Conservation (phyloP, 2,797 vertebrate genomes). For the Coranthus polyacanthus region DNA sequence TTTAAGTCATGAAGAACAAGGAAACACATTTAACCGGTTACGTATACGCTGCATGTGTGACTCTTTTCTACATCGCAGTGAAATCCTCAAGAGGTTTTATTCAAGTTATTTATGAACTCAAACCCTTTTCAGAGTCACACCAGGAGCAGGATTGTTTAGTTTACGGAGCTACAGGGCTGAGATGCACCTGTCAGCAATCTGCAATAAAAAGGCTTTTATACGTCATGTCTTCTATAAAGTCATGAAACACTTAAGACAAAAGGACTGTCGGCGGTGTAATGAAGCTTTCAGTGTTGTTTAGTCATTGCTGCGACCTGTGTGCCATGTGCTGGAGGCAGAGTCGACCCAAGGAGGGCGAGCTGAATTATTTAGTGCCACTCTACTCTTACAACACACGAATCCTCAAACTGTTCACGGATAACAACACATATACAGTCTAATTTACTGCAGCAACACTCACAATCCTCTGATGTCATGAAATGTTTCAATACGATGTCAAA, state of each 20-base stretch:
- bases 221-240: background rate
- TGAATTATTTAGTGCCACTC: slow-evolving; percentile 80
- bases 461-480: background rate
- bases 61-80: no score
- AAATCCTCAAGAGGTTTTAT: slow-evolving; percentile 15
- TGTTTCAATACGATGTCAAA: no score
- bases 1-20: slow-evolving; percentile 28
- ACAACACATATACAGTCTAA: background rate
- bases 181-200: slow-evolving; percentile 14
- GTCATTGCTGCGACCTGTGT: slow-evolving; percentile 27
- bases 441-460: background rate
- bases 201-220: slow-evolving; percentile 27
- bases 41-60: background rate
- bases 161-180: background rate
- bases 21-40: background rate
- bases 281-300: slow-evolving; percentile 27
- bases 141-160: background rate
- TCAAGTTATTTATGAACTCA: slow-evolving; percentile 15
- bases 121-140: background rate
- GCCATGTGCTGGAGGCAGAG: slow-evolving; percentile 52
- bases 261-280: background rate
- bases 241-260: slow-evolving; percentile 5
- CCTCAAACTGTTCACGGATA: slow-evolving; percentile 12
- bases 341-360: slow-evolving; percentile 32
- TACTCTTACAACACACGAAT: slow-evolving; percentile 61